Conservation (phyloP, 2,888 invertebrate species). For the Dusona sp. region DNA sequence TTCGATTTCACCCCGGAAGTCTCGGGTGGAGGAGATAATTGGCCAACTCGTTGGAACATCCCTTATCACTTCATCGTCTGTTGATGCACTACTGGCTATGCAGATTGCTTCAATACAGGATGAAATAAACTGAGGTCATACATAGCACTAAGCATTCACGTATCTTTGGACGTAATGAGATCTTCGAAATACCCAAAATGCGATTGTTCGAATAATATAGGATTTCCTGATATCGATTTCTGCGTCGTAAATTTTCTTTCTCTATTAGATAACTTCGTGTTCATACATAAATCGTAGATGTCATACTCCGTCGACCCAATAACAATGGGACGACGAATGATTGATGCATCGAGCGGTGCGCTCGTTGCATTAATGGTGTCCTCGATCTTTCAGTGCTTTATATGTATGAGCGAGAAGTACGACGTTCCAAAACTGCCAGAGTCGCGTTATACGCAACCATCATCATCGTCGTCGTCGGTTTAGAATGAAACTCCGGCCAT, state of each 20-base stretch:
- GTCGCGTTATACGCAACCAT: not conserved
- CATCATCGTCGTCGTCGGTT: conserved; percentile 17
- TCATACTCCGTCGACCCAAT: conserved; percentile 4
- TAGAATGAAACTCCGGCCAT: conserved; percentile 23
- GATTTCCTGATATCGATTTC: conserved; percentile 4
- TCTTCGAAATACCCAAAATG: not conserved
- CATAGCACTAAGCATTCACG: not conserved
- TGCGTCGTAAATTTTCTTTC: not conserved
- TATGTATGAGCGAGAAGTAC: not conserved
- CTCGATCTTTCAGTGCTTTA: not conserved
- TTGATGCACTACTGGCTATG: conserved; percentile 14
- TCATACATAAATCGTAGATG: not conserved
- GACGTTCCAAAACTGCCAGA: conserved; percentile 12
- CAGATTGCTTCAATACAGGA: conserved; percentile 5
- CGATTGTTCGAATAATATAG: not conserved
- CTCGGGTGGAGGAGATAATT: conserved; percentile 64
- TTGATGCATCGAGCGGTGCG: conserved; percentile 11
- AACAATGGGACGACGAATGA: conserved; percentile 16
- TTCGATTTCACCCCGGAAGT: conserved; percentile 59
- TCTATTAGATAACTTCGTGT: not conserved
- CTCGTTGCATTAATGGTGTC: conserved; percentile 8
- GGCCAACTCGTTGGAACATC: conserved; percentile 62
- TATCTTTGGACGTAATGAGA: not conserved
- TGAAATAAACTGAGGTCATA: conserved; percentile 17
- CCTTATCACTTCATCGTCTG: conserved; percentile 62